Evolutionary conservation across 2,797 vertebrate species (phyloP), one percentile per base, ranked within the genome.

Genomic region (Agapornis canus): DNA sequence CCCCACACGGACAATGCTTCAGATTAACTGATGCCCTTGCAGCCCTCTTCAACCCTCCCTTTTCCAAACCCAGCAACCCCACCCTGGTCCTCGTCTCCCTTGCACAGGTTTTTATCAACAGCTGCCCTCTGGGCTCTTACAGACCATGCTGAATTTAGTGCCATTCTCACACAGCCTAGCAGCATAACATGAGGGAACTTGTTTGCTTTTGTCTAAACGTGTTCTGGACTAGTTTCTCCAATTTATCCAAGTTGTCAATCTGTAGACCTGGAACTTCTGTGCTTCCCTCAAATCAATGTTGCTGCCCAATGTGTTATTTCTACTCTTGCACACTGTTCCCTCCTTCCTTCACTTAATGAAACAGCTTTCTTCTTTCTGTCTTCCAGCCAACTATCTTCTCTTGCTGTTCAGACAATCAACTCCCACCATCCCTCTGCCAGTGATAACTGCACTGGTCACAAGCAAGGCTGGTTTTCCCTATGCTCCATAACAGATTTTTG

Each of bases 371-470:
- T 89, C 66, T 2, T 77, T 73, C 85, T 68, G 52, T 51, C 86
- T 85, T 85, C 52, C 52, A 94, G 68, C 57, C 75, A 37, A 77
- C 71, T 84, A 31, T 63, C 78, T 82, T 88, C 22, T 84, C 65
- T 90, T 89, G 40, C 31, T 89, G 45, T 47, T 95, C 75, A 95
- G 72, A 90, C 61, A 85, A 40, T 61, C 89, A 78, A 25, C 89
- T 83, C 94, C 90, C 72, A 94, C 95, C 79, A 64, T 77, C 68
- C 48, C 93, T 95, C 90, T 96, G 83, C 68, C 81, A 94, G 52
- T 16, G 48, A 77, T 42, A 90, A 73, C 54, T 65, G n/a, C 70
- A 66, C 1, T 32, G 26, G 83, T 85, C 57, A 51, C 32, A 70
- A 76, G n/a, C 3, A 72, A 84, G 45, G 47, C 68, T 88, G 45